Evolutionary conservation across 2,888 invertebrate species (phyloP).

Genomic region (Drosophila tanythrix): DNA sequence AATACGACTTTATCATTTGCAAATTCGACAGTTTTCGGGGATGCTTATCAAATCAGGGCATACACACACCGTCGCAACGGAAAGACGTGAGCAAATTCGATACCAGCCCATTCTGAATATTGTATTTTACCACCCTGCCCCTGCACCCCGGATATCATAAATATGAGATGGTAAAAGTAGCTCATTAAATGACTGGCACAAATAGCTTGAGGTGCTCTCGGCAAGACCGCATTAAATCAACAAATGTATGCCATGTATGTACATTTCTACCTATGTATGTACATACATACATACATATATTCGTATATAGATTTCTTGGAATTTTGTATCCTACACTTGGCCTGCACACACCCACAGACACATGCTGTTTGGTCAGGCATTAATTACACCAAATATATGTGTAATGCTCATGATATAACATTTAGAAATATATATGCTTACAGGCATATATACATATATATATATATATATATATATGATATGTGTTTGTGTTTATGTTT

Average conservation of each 20-base stretch:
- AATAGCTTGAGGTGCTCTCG: constrained; percentile 43
- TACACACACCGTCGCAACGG: constrained; percentile 32
- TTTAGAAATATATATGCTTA: too few species aligned
- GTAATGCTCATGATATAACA: neutral
- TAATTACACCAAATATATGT: constrained; percentile 39
- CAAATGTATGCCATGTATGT: neutral
- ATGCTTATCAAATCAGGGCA: constrained; percentile 53
- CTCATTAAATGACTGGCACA: constrained; percentile 73
- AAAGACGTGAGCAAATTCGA: constrained; percentile 16
- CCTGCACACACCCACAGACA: neutral
- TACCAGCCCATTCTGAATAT: constrained; percentile 21
- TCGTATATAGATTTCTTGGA: constrained; percentile 20
- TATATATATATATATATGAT: constrained; percentile 4
- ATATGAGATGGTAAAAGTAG: constrained; percentile 48
- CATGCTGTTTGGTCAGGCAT: constrained; percentile 22
- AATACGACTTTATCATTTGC: constrained; percentile 72
- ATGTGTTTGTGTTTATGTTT: neutral
- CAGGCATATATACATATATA: constrained; percentile 1
- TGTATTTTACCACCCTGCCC: constrained; percentile 10
- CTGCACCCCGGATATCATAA: constrained; percentile 16
- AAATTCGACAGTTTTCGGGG: constrained; percentile 64
- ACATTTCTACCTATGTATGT: constrained; percentile 3
- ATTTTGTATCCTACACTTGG: constrained; percentile 15
- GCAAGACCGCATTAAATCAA: constrained; percentile 28
- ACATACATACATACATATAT: constrained; percentile 1